These are phyloP conservation scores for Tragulus kanchil DNA, from an alignment of 2,113 vertebrate genomes.

Conservation along the genomic window DNA sequence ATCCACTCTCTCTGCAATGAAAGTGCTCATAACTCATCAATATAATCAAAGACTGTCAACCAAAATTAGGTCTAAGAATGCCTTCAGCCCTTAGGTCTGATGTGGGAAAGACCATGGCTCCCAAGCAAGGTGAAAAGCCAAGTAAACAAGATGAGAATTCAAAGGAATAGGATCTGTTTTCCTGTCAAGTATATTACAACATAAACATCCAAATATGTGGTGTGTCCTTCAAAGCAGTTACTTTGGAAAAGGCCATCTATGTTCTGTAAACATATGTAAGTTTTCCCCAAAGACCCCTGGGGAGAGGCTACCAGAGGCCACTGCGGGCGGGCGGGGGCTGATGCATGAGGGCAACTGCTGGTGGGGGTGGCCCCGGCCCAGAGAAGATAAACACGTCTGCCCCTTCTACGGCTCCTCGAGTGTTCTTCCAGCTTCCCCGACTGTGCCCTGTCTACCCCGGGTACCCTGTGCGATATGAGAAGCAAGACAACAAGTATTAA, in stretches of 20 bases:
- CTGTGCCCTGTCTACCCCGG: too few relatives aligned
- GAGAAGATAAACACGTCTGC: too few relatives aligned
- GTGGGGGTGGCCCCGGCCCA: too few relatives aligned
- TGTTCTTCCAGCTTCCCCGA: too few relatives aligned
- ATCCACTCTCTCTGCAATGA: slow-evolving; percentile 92
- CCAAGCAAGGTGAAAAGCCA: neutral
- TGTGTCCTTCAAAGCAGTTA: slow-evolving; percentile 4
- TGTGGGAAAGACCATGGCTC: neutral
- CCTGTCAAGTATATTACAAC: neutral
- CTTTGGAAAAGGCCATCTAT: neutral
- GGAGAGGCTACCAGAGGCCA: too few relatives aligned
- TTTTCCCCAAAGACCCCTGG: too few relatives aligned
- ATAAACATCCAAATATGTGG: neutral
- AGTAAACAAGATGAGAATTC: neutral
- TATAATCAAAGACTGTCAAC: slow-evolving; percentile 29
- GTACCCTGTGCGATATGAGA: too few relatives aligned
- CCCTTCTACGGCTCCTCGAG: too few relatives aligned
- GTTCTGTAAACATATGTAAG: too few relatives aligned
- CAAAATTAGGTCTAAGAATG: slow-evolving; percentile 19
- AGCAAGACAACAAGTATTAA: neutral
- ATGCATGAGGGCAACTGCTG: too few relatives aligned
- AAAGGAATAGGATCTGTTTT: slow-evolving; percentile 50
- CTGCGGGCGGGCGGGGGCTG: too few relatives aligned
- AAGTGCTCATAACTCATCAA: slow-evolving; percentile 26
- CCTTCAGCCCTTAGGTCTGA: neutral